Conservation (phyloP, 2,888 invertebrate genomes). For the Nomada ruficornis region DNA sequence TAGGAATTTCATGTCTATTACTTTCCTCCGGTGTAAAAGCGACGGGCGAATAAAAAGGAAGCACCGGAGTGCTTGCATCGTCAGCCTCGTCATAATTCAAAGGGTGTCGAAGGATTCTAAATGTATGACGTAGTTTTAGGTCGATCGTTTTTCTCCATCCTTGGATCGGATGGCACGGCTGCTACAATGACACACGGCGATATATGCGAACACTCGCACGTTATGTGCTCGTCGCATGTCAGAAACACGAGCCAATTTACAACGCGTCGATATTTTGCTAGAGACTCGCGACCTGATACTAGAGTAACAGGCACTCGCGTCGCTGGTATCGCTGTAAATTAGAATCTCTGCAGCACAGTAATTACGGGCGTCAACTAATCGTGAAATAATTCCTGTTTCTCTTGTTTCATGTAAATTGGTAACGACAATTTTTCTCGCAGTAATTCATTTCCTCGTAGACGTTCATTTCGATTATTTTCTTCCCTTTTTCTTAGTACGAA, state of each 20-base stretch:
- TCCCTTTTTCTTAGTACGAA: too few relatives aligned
- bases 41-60: background rate
- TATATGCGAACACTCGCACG: constrained; percentile 19
- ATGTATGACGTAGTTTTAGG: constrained; percentile 25
- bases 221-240: constrained; percentile 26
- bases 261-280: constrained; percentile 13
- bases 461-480: too few relatives aligned
- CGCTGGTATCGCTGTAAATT: background rate
- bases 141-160: constrained; percentile 17
- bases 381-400: background rate
- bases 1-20: too few relatives aligned
- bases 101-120: constrained; percentile 34
- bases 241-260: constrained; percentile 34
- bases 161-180: constrained; percentile 4
- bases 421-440: too few relatives aligned
- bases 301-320: background rate
- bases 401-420: background rate
- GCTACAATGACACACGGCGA: constrained; percentile 15
- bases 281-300: background rate
- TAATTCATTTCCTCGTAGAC: too few relatives aligned
- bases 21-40: too few relatives aligned
- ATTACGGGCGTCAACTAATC: too few relatives aligned
- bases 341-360: background rate
- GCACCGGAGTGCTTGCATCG: constrained; percentile 1
- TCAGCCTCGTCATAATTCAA: constrained; percentile 36